Evolutionary conservation across 2,113 vertebrate species (phyloP).

Genomic region (Craseonycteris thonglongyai): DNA sequence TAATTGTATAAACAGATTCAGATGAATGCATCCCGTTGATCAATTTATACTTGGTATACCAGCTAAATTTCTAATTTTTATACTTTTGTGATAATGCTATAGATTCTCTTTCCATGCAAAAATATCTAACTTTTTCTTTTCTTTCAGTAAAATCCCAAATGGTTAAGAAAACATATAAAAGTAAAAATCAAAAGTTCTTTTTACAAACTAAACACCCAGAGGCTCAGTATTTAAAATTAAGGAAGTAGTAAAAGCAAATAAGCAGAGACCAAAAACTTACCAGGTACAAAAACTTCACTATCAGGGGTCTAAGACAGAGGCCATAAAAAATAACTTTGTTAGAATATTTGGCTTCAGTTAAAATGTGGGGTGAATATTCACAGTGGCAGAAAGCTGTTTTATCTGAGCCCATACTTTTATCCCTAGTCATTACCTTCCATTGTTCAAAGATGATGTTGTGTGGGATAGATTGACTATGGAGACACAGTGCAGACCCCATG

Average conservation of each 20-base stretch:
- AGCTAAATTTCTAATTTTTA: not conserved
- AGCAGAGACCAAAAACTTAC: not conserved
- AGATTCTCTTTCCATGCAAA: not conserved
- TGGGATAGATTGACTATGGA: slow-evolving; percentile 43
- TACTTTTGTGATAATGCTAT: not conserved
- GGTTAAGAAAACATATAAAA: not conserved
- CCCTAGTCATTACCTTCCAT: slow-evolving; percentile 55
- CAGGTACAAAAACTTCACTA: not conserved
- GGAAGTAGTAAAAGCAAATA: slow-evolving; percentile 1
- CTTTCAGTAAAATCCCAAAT: not conserved
- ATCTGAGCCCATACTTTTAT: not conserved
- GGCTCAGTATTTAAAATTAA: slow-evolving; percentile 47
- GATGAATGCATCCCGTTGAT: not conserved
- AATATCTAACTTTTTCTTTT: not conserved
- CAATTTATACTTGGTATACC: not conserved
- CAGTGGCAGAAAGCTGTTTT: not conserved
- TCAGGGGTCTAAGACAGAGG: not conserved
- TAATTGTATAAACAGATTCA: not conserved
- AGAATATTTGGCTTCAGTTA: not conserved
- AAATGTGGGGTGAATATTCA: not conserved
- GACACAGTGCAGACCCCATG: slow-evolving; percentile 63
- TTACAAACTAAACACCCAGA: not conserved
- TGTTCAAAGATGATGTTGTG: slow-evolving; percentile 56
- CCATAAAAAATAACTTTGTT: not conserved
- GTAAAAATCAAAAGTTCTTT: not conserved